These are phyloP conservation scores for Scaptomyza tumidula DNA, from an alignment of 2,888 invertebrate genomes.

Conservation along the genomic window DNA sequence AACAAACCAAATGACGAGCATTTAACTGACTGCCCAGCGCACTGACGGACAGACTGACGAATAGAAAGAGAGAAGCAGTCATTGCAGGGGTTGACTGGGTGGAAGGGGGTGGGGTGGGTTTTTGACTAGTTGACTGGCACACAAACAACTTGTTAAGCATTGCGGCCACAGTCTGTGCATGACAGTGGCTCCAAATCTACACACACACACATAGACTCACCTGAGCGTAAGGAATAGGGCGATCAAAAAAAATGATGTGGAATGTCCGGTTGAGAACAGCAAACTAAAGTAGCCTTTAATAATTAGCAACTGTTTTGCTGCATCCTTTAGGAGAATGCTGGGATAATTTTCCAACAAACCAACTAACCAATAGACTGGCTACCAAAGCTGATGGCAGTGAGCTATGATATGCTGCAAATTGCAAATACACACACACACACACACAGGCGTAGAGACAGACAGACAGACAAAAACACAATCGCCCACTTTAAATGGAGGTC, in stretches of 20 bases:
- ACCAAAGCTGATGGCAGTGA: slow-evolving; percentile 3
- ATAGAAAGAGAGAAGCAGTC: neutral
- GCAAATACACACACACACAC: slow-evolving; percentile 30
- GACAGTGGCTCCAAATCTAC: slow-evolving; percentile 48
- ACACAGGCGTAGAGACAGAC: neutral
- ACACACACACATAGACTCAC: slow-evolving; percentile 4
- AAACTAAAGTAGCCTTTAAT: slow-evolving; percentile 55
- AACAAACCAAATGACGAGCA: slow-evolving; percentile 79
- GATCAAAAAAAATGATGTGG: slow-evolving; percentile 13
- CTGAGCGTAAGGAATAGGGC: neutral
- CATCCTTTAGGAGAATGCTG: slow-evolving; percentile 17
- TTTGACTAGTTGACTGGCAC: slow-evolving; percentile 31
- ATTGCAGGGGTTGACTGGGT: no score
- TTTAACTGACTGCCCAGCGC: slow-evolving; percentile 71
- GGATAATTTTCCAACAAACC: slow-evolving; percentile 43
- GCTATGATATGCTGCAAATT: slow-evolving; percentile 74
- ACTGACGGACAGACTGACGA: slow-evolving; percentile 15
- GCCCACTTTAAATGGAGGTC: slow-evolving; percentile 25
- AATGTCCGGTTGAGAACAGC: slow-evolving; percentile 7
- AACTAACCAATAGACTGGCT: slow-evolving; percentile 28
- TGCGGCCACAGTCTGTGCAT: slow-evolving; percentile 42
- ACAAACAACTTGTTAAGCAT: slow-evolving; percentile 66
- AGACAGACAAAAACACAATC: neutral
- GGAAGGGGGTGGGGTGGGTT: neutral
- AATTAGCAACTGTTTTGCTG: slow-evolving; percentile 57